Evolutionary conservation across 2,797 vertebrate species (phyloP).

Genomic region (Gadopsis marmoratus): DNA sequence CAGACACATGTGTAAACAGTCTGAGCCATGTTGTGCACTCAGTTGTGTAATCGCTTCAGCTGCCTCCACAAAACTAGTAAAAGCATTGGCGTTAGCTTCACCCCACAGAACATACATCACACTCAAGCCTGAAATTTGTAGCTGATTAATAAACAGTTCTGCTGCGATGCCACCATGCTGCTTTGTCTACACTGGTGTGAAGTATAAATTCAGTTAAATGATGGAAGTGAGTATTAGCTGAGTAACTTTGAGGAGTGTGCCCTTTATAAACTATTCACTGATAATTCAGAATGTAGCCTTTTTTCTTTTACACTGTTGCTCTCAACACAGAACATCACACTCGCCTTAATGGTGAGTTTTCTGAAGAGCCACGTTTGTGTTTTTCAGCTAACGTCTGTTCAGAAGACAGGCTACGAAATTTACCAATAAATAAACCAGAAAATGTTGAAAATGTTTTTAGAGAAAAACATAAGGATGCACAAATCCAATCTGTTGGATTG

Average conservation of each 20-base stretch:
- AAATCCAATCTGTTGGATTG: too few relatives aligned
- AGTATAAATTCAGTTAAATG: background rate
- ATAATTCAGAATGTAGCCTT: background rate
- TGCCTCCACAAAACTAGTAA: constrained; percentile 20
- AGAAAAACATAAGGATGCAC: too few relatives aligned
- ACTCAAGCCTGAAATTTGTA: constrained; percentile 24
- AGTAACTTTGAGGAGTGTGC: constrained; percentile 8
- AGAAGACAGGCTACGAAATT: too few relatives aligned
- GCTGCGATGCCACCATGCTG: background rate
- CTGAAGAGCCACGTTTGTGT: too few relatives aligned
- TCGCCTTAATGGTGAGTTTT: background rate
- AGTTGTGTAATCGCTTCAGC: constrained; percentile 17
- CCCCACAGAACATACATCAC: constrained; percentile 33
- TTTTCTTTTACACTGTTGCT: background rate
- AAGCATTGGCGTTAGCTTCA: constrained; percentile 35
- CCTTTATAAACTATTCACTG: background rate
- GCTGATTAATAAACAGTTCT: constrained; percentile 34
- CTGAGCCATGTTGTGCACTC: background rate
- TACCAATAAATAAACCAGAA: too few relatives aligned
- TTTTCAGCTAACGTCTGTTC: too few relatives aligned
- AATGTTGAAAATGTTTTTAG: too few relatives aligned
- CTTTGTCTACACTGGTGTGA: constrained; percentile 4
- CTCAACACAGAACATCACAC: too few relatives aligned
- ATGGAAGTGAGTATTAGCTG: background rate
- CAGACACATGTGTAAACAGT: background rate